These are phyloP conservation scores for Sminthurides bifidus DNA, from an alignment of 1,140 invertebrate species.

Conservation along the genomic window DNA sequence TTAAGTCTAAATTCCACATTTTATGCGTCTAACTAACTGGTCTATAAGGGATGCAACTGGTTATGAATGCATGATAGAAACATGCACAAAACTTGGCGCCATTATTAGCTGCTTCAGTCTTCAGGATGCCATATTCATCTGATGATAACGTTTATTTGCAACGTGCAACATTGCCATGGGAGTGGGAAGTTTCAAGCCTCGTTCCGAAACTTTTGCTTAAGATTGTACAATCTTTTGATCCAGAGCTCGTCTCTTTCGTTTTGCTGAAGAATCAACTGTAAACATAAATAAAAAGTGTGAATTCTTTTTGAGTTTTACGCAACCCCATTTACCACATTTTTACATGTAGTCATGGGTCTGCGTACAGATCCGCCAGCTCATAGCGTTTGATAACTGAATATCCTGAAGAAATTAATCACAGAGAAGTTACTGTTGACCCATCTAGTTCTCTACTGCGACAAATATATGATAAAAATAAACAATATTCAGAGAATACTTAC, in stretches of 20 bases:
- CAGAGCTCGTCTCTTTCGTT: conserved; percentile 25
- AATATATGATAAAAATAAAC: not conserved
- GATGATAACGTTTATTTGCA: too few species aligned
- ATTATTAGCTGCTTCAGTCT: too few species aligned
- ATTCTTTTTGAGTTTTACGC: not conserved
- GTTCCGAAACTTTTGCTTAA: conserved; percentile 25
- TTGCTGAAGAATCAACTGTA: conserved; percentile 24
- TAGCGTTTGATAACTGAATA: not conserved
- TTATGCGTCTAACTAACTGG: too few species aligned
- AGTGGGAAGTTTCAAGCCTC: too few species aligned
- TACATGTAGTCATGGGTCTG: not conserved
- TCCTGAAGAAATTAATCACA: not conserved
- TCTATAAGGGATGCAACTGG: too few species aligned
- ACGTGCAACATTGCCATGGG: too few species aligned
- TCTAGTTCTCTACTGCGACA: too few species aligned
- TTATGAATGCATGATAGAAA: too few species aligned
- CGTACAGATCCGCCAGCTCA: not conserved
- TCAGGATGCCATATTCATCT: too few species aligned
- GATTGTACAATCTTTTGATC: conserved; percentile 20
- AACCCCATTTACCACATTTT: not conserved
- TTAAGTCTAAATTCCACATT: too few species aligned
- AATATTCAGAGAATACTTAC: conserved; percentile 10
- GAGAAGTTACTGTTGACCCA: not conserved
- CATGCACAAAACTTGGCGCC: too few species aligned
- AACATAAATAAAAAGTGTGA: conserved; percentile 3